Base-by-base conservation (phyloP, 1,140 invertebrate genomes). In the Pararge aegeria region DNA sequence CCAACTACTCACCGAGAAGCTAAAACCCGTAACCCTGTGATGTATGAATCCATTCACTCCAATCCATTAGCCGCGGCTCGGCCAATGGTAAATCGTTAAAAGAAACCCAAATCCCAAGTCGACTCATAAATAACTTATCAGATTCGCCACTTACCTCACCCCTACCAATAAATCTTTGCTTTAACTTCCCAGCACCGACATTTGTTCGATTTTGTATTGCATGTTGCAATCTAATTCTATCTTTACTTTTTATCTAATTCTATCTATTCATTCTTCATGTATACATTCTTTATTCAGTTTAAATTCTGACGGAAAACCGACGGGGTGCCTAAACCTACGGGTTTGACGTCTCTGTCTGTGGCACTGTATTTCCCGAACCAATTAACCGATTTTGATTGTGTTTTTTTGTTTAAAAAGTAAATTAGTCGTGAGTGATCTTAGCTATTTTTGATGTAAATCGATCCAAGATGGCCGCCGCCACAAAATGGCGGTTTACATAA, bases 121-220 rank as follows among this genome's bases (percentile, higher is more conserved):
- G 38, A 15, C 21, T 42, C 19, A 59, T 59, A 59, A 59, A 59
- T 59, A 51, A 59, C 48, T 16, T 30, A 59, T 42, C 56, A 51
- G 38, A 19, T 44, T 52, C 56, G 34, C 38, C 56, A 59, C 56
- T 59, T 16, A 44, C 56, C 34, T 29, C 46, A 59, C 49, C 48
- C 56, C 56, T 59, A 52, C 18, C 15, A 44, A 59, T 59, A 59
- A 59, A 59, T 59, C 56, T 52, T 27, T 50, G 19, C 3, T 20
- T 49, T 18, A 34, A 21, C 49, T 49, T 30, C 55, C 38, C 38
- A 15, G 38, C 0, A n/a, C 13, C 34, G 13, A 38, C 18, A 42
- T 42, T 42, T 16, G 13, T 18, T 18, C 38, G 13, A 18, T 7
- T 38, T 38, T 42, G 38, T 42, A 42, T 18, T 42, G 18, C 38